These are phyloP conservation scores for Ips typographus DNA, from an alignment of 1,140 invertebrate species.

Conservation along the genomic window DNA sequence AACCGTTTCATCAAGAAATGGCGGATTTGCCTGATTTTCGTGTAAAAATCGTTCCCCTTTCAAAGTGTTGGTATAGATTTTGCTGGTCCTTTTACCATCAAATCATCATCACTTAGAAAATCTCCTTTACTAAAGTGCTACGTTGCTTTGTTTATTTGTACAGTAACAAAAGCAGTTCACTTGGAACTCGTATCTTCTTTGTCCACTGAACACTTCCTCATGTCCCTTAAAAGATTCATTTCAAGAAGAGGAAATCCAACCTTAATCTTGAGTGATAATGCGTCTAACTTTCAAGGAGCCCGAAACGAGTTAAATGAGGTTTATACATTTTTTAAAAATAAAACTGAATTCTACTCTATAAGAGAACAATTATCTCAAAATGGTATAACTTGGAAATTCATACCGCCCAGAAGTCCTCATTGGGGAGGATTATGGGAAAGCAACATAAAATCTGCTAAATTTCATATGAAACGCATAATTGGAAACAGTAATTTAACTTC, in stretches of 20 bases:
- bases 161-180: constrained; percentile 52
- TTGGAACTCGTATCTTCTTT: constrained; percentile 48
- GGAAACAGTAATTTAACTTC: too few species aligned
- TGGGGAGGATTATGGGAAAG: too few species aligned
- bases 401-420: too few species aligned
- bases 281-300: constrained; percentile 27
- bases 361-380: too few species aligned
- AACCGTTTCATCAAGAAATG: too few species aligned
- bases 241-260: constrained; percentile 42
- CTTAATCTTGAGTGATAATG: constrained; percentile 32
- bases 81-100: constrained; percentile 19
- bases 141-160: constrained; percentile 50
- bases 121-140: constrained; percentile 45
- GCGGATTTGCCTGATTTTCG: too few species aligned
- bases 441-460: too few species aligned
- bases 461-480: too few species aligned
- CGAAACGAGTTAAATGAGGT: constrained; percentile 17
- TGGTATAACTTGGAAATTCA: too few species aligned
- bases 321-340: constrained; percentile 14
- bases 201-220: constrained; percentile 5
- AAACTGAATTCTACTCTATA: too few species aligned
- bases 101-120: constrained; percentile 2
- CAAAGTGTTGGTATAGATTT: too few species aligned
- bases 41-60: too few species aligned
- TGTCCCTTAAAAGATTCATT: constrained; percentile 47